phyloP scores from a whole-genome alignment of 2,888 invertebrate genomes.

The Tridacna gigas region DNA sequence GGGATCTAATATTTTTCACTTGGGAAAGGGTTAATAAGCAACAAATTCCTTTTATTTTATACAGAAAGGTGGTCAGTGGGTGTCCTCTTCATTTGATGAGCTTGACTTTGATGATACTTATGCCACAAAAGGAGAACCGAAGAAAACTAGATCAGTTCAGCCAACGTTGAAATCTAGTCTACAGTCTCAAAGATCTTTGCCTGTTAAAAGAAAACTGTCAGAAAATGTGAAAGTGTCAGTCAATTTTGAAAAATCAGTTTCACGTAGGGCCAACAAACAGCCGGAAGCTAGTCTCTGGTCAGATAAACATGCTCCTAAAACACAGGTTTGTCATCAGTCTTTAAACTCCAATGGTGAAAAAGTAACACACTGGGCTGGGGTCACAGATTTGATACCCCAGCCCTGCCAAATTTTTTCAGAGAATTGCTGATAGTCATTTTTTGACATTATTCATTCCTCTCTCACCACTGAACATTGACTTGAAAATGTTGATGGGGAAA shows the following conservation, averaged over 20 bases:
- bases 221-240: neutral
- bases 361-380: too few relatives aligned
- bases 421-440: too few relatives aligned
- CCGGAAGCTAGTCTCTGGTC: slow-evolving; percentile 73
- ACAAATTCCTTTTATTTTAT: slow-evolving; percentile 2
- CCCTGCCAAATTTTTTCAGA: too few relatives aligned
- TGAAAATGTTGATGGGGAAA: too few relatives aligned
- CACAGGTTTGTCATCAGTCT: slow-evolving; percentile 63
- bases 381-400: too few relatives aligned
- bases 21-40: neutral
- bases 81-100: slow-evolving; percentile 78
- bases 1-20: too few relatives aligned
- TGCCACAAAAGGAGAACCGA: slow-evolving; percentile 3
- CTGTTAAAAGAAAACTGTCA: slow-evolving; percentile 23
- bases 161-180: slow-evolving; percentile 18
- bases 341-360: neutral
- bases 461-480: too few relatives aligned
- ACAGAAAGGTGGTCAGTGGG: slow-evolving; percentile 74
- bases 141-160: slow-evolving; percentile 10
- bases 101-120: slow-evolving; percentile 27
- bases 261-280: slow-evolving; percentile 54
- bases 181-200: slow-evolving; percentile 1
- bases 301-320: slow-evolving; percentile 75
- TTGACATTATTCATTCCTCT: too few relatives aligned
- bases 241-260: slow-evolving; percentile 25